Base-by-base conservation (phyloP, 2,113 vertebrate genomes). In the Oreochromis aureus region DNA sequence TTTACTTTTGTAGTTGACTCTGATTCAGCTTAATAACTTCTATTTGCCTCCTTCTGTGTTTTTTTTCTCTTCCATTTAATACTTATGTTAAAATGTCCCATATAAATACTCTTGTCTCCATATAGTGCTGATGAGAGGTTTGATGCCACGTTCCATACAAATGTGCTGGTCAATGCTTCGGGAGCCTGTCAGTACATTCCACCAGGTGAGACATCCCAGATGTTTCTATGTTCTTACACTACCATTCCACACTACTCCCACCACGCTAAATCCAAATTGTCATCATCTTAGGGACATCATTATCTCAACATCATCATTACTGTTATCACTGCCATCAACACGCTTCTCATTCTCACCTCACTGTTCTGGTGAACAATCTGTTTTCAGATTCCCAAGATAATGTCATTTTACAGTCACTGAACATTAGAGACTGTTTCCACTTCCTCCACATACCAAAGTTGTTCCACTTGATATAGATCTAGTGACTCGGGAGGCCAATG, bases 81-180 rank as follows among this genome's bases (percentile, higher is more conserved):
- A 8, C 2, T 59, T 4, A 53, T 85, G 10, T 34, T 84, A 1
- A 81, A 56, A 2, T 15, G 4, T 71, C 2, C 22, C 76, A 19
- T 86, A n/a, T n/a, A 53, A 61, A 3, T 7, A 3, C 79, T 79
- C 71, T 90, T 34, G 63, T 82, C 15, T 93, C 4, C 3, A 83
- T 93, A 79, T 71, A 98, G 98, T 92, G 98, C 97, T 3, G 98
- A 98, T 87, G 98, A 98, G 94, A 97, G 97, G 93, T 98, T 98
- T 90, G 97, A 98, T 89, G 97, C 97, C 1, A 98, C 97, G 2
- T 98, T 98, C 94, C 98, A 98, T 88, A 98, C 97, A 30, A 98
- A 98, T 66, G 98, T 98, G 82, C 90, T 98, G 89, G 98, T 98
- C 87, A 98, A 98, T 91, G 94, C 96, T 9, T 96, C 97, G 69